phyloP scores from a whole-genome alignment of 1,140 invertebrate genomes.

The Heliconius hermathena region DNA sequence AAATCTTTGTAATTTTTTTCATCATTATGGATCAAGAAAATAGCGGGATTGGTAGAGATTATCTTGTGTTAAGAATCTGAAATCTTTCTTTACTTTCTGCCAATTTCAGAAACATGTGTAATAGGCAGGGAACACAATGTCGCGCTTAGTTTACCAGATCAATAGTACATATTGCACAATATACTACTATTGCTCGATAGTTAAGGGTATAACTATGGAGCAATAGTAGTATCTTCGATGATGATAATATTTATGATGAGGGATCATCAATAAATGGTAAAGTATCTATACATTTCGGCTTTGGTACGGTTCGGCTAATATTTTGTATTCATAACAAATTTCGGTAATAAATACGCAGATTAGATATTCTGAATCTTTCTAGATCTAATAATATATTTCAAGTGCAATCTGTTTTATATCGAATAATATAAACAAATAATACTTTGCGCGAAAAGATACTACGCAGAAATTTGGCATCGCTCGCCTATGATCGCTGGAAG shows the following conservation, averaged over 20 bases:
- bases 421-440: constrained; percentile 38
- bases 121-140: not conserved
- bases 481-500: constrained; percentile 19
- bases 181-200: no score
- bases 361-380: constrained; percentile 21
- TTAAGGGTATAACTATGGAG: no score
- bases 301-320: not conserved
- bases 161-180: no score
- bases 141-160: no score
- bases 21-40: not conserved
- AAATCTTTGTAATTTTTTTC: not conserved
- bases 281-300: not conserved
- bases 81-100: no score
- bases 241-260: no score
- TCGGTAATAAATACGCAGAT: not conserved
- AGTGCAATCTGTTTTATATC: constrained; percentile 45
- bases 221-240: no score
- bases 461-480: constrained; percentile 37
- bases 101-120: not conserved
- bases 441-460: constrained; percentile 39
- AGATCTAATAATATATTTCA: constrained; percentile 27
- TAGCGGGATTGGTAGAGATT: no score
- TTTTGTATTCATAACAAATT: not conserved
- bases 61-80: no score
- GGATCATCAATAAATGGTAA: not conserved